These are phyloP conservation scores for Trichonephila clavipes DNA, from an alignment of 1,140 invertebrate species.

Conservation along the genomic window DNA sequence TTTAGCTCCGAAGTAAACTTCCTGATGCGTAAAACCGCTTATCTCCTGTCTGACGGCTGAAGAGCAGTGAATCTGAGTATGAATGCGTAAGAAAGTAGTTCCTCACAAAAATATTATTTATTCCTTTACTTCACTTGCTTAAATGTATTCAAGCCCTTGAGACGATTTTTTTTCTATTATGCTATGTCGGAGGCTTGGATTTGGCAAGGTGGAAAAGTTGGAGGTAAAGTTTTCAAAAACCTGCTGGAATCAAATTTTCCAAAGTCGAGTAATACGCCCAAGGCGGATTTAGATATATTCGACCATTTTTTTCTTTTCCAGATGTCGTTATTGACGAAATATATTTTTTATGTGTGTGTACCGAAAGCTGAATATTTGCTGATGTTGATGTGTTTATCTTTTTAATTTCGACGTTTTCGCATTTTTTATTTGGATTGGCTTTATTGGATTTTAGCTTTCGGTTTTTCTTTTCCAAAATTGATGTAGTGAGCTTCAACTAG, in stretches of 20 bases:
- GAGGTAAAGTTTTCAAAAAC: neutral
- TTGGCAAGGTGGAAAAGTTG: slow-evolving; percentile 11
- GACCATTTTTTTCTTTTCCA: neutral
- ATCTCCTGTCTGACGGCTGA: slow-evolving; percentile 4
- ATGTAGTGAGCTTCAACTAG: too few species aligned
- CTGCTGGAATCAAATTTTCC: slow-evolving; percentile 4
- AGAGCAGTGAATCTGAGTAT: neutral
- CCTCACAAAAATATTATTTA: slow-evolving; percentile 30
- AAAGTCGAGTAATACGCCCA: neutral
- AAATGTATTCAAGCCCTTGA: neutral
- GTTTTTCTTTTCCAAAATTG: too few species aligned
- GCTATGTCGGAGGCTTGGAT: too few species aligned
- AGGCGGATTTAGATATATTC: neutral
- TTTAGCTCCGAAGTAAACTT: neutral
- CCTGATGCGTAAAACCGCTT: slow-evolving; percentile 13
- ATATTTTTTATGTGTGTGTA: neutral
- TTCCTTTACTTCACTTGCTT: neutral
- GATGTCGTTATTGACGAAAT: neutral
- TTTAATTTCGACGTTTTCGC: too few species aligned
- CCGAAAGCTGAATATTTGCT: neutral
- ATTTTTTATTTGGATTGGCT: too few species aligned
- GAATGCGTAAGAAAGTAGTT: slow-evolving; percentile 2
- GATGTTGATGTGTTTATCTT: neutral
- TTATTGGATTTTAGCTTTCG: too few species aligned
- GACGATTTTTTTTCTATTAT: neutral